Evolutionary conservation across 1,140 invertebrate genomes (phyloP), one percentile per base, ranked within the genome.

Genomic region (Drosophila ambigua): DNA sequence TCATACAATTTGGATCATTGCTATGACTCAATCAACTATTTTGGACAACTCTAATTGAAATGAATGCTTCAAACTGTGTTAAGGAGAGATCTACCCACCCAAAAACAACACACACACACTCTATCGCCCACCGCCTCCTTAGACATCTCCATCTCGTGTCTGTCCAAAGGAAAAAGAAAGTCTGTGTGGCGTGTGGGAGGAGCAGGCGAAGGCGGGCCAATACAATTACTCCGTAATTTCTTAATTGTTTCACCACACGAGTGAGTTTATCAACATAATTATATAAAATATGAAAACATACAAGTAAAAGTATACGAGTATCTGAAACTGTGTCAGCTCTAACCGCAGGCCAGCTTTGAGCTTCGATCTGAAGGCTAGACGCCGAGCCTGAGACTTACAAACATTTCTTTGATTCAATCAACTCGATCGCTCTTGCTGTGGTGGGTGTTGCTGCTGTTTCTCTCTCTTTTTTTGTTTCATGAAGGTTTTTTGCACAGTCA

Each of bases 341-440:
- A 74, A 54, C 71, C 61, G 71, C 72, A 74, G 72, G 72, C 60
- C 59, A 53, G 16, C 51, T 64, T 58, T 26, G 41, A 15, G 49
- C 64, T 39, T 15, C 72, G 26, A 72, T 13, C 44, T 49, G 72
- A 74, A 74, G 72, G 72, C 71, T 72, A 61, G 23, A 28, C n/a
- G 39, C 58, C 28, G 31, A 16, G 59, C 20, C 31, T 35, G 64
- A 65, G 52, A 63, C 53, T 57, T 63, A 45, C 44, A 48, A 72
- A 58, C 74, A 74, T 74, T 74, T 74, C 71, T 74, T 74, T 74
- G 62, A 74, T 73, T 74, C 46, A 51, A 43, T 69, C 28, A 54
- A 65, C 64, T 59, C 46, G 51, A 39, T 39, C 35, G 11, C 35
- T 39, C 11, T 11, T 13, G 35, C 43, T 52, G 26, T 41, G 39